Percentiles rank a stretch among this genome's conserved stretches.
Conservation (phyloP, 1,140 invertebrate genomes). For the Epicauta chinensis region DNA sequence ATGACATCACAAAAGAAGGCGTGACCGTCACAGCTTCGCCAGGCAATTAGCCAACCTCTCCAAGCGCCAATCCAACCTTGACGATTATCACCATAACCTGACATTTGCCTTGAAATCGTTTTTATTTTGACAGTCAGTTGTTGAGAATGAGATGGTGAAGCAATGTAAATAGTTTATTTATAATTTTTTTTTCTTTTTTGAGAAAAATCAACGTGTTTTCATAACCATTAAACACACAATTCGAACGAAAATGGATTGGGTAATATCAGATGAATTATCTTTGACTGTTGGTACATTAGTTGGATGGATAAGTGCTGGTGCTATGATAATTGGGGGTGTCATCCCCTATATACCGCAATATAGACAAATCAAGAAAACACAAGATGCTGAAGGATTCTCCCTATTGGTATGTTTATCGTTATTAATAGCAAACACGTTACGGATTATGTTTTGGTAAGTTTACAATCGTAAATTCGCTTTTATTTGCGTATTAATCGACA, state of each 20-base stretch:
- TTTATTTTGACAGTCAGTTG: slow-evolving; percentile 16
- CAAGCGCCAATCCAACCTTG: no score
- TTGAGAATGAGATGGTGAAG: no score
- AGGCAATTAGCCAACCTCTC: no score
- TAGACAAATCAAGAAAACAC: slow-evolving; percentile 79
- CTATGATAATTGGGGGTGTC: slow-evolving; percentile 90
- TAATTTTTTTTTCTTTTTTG: no score
- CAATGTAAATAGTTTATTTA: no score
- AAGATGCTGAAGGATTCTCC: slow-evolving; percentile 94
- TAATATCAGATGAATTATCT: slow-evolving; percentile 61
- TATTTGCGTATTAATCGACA: no score
- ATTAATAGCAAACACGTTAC: slow-evolving; percentile 89
- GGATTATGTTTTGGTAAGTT: slow-evolving; percentile 98
- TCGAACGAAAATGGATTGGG: slow-evolving; percentile 55
- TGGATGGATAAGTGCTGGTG: slow-evolving; percentile 62
- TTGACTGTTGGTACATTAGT: slow-evolving; percentile 59
- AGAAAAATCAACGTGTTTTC: no score
- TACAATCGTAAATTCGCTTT: not conserved
- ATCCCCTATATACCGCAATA: slow-evolving; percentile 89
- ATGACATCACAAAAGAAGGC: no score
- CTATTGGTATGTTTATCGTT: slow-evolving; percentile 92
- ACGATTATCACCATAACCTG: not conserved
- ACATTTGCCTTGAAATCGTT: slow-evolving; percentile 8
- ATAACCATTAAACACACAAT: no score
- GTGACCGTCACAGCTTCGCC: no score